Evolutionary conservation across 2,888 invertebrate genomes (phyloP), one percentile per base, ranked within the genome.

Genomic region (Ormyrus thymus): DNA sequence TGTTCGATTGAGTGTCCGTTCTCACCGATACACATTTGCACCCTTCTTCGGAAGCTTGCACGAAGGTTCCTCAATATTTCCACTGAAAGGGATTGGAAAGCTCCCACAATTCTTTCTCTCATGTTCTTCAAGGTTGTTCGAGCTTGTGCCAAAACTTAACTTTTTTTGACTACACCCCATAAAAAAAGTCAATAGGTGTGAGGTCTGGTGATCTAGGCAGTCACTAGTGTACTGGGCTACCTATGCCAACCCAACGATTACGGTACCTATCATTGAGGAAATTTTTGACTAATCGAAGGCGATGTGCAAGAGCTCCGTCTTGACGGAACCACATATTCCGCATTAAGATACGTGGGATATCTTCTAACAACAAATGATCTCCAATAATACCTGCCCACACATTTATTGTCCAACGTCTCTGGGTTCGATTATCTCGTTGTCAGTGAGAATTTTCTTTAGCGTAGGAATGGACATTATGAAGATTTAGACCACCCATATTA

Each of bases 151-250:
- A 56, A 56, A 56, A 56, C 56, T 10, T 56, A n/a, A n/a, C n/a
- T 56, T 1, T 56, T 6, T 56, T 5, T 56, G n/a, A 56, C 56
- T 56, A 56, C 13, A n/a, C 56, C 56, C 56, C 13, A 56, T n/a
- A 56, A 56, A 56, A 56, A n/a, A 13, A 13, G 1, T n/a, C 56
- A 56, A 56, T 6, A 8, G n/a, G 56, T 56, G n/a, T 56, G 56
- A 56, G 56, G n/a, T 56, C 56, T 56, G 56, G 56, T 56, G 56
- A 56, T 56, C 56, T 56, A 56, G 56, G 56, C 11, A 11, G n/a
- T 11, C 56, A 51, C 51, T 51, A 6, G 51, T 51, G 51, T 51
- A 51, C 51, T 9, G 51, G 9, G 51, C 51, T 51, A 51, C 51
- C 55, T n/a, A 75, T 51, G 51, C 51, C 6, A 51, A 51, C 9